These are phyloP conservation scores for Ailuropoda melanoleuca DNA, from an alignment of 2,113 vertebrate genomes.

Conservation along the genomic window DNA sequence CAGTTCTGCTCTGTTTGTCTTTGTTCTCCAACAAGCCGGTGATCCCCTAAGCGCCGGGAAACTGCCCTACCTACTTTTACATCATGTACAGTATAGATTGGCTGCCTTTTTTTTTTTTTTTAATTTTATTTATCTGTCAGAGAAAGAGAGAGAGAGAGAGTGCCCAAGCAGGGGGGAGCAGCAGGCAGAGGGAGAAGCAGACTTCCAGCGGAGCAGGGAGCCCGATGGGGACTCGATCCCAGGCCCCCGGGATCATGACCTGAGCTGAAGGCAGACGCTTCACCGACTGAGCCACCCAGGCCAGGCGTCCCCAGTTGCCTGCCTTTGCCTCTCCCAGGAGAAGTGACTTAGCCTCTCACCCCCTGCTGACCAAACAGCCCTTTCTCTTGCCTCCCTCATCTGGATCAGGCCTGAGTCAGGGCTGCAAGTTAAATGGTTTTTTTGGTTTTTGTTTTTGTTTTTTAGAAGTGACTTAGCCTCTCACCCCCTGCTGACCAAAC, in stretches of 20 bases:
- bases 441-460: no score
- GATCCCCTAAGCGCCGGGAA: neutral
- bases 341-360: neutral
- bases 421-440: neutral
- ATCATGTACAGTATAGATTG: neutral
- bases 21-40: neutral
- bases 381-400: neutral
- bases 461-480: neutral
- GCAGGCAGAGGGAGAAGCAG: no score
- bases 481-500: neutral
- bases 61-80: neutral
- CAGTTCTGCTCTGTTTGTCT: neutral
- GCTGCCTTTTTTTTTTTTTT: neutral
- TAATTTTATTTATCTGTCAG: no score
- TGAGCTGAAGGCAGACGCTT: no score
- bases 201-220: no score
- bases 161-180: no score
- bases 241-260: no score
- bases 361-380: neutral
- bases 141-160: no score
- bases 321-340: neutral
- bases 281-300: no score
- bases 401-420: neutral
- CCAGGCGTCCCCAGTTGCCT: neutral
- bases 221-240: no score